Evolutionary conservation across 2,113 vertebrate genomes (phyloP), one percentile per base, ranked within the genome.

Genomic region (Chaenogobius annularis): DNA sequence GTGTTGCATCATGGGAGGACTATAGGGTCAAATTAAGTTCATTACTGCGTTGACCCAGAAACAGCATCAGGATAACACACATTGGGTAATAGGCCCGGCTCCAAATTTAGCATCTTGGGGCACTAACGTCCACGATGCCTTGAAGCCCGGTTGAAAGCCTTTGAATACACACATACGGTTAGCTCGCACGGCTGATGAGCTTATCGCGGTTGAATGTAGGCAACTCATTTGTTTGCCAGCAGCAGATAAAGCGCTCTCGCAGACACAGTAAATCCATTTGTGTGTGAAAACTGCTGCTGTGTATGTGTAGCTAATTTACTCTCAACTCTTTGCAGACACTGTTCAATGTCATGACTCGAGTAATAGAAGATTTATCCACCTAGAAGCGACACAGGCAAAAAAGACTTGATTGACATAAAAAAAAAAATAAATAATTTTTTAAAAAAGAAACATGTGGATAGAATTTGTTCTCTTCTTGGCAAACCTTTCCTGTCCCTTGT

Each of bases 1-100:
- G 78, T 48, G 61, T 75, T 88, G 87, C 83, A 89, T 81, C 70
- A 85, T 80, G 88, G 86, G 87, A 90, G 88, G 79, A 83, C 26
- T 26, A 26, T 12, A 70, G 83, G 92, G 90, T 93, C 90, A 92
- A 79, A 72, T 46, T 84, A 85, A 93, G 92, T 93, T 93, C 90
- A 92, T 23, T 40, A 48, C 61, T 23, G 47, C 63, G 66, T 11
- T 77, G 78, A 78, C 78, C 80, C 87, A 86, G 76, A 83, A 85
- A 68, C 69, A 80, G 75, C 80, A 62, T 78, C 37, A 76, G 52
- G 63, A 77, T 73, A 85, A 66, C 65, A 66, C 20, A 14, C 23
- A 11, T n/a, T 56, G 70, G 66, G 76, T 73, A 87, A 85, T 78
- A 59, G 19, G 65, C 65, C 26, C 71, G 22, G 26, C 82, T 79